phyloP scores from a whole-genome alignment of 2,113 vertebrate species.

The Hyperoodon ampullatus region DNA sequence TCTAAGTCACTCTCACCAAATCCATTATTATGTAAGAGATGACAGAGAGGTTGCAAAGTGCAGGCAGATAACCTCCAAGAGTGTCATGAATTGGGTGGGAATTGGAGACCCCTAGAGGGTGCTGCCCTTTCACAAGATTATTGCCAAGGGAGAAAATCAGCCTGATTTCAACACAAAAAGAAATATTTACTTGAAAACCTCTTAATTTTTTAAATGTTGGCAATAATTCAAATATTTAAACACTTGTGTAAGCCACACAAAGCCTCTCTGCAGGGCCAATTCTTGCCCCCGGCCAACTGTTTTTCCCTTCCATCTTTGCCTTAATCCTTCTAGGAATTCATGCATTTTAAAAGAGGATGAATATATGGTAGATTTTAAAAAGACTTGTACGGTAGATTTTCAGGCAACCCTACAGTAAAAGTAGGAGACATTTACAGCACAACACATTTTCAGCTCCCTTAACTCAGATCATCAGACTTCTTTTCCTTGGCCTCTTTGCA shows the following conservation, averaged over 20 bases:
- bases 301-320: not conserved
- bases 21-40: not conserved
- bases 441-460: not conserved
- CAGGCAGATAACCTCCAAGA: not conserved
- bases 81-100: not conserved
- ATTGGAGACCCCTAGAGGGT: not conserved
- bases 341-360: not conserved
- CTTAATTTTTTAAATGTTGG: constrained; percentile 51
- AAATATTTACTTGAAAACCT: constrained; percentile 42
- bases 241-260: constrained; percentile 52
- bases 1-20: not conserved
- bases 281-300: not conserved
- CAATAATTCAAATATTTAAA: constrained; percentile 61
- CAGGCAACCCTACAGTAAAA: not conserved
- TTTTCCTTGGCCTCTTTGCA: not conserved
- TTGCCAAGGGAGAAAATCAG: not conserved
- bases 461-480: not conserved
- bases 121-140: not conserved
- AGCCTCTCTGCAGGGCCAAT: not conserved
- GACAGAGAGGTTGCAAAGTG: not conserved
- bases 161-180: not conserved
- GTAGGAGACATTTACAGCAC: not conserved
- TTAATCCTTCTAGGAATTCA: constrained; percentile 74
- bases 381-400: not conserved
- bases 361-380: too few relatives aligned